Evolutionary conservation across 2,888 invertebrate genomes (phyloP), one percentile per base, ranked within the genome.

Genomic region (Limnephilus rhombicus): DNA sequence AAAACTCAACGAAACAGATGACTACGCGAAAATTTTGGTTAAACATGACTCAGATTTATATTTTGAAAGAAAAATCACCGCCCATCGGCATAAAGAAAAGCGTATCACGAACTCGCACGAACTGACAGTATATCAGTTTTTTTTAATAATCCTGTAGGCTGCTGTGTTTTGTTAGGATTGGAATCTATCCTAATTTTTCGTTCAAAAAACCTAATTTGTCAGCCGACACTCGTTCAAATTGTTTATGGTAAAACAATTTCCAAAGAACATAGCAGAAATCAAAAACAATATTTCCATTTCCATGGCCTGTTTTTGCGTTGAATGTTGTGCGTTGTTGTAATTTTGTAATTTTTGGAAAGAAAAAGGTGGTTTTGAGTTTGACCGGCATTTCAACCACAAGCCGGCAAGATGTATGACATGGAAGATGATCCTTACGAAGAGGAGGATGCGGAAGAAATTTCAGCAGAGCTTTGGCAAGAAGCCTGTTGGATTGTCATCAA

Each of bases 401-500:
- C 68, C 68, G n/a, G 15, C 80, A 91, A 91, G 29, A 96, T 96
- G 96, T 96, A 96, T 93, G 96, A 96, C 90, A 95, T 95, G n/a
- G 96, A 96, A 95, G 96, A 96, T 93, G 96, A 96, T 93, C 96
- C 96, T 93, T 98, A 97, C 95, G 98, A 98, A 94, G 98, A 98
- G 94, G 98, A 98, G 94, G 98, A 98, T 95, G 97, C 97, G 18
- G 99, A 99, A 95, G 99, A 99, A 96, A 99, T 99, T 94, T 99
- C 99, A 68, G 98, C 99, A 11, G 99, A 99, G 95, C 96, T 99
- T 94, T 99, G 99, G 99, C 99, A 99, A 95, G 99, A 99, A 96
- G 99, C 99, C 85, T 99, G 99, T 95, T 99, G 99, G 99, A 99
- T 99, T 95, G 99, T 99, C 93, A 99, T 99, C 95, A 99, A 99